These are phyloP conservation scores for Epinotia brunnichana DNA, from an alignment of 2,888 invertebrate species.

Conservation along the genomic window DNA sequence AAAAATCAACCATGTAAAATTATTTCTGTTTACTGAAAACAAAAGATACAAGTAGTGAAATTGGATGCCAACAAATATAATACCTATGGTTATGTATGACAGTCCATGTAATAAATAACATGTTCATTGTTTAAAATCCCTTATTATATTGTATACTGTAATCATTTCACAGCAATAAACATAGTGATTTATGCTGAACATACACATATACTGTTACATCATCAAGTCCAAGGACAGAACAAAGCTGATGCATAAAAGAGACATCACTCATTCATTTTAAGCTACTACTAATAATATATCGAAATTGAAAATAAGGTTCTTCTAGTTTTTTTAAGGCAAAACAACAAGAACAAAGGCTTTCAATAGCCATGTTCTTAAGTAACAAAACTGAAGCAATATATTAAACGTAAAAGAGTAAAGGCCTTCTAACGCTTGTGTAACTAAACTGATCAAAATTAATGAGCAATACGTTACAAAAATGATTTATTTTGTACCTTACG, in stretches of 20 bases:
- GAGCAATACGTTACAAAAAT: constrained; percentile 59
- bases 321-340: constrained; percentile 30
- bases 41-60: background rate
- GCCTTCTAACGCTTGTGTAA: constrained; percentile 26
- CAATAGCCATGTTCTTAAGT: constrained; percentile 44
- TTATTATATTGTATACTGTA: background rate
- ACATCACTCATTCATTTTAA: constrained; percentile 5
- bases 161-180: background rate
- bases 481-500: constrained; percentile 79
- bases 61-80: background rate
- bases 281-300: constrained; percentile 14
- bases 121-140: background rate
- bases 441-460: constrained; percentile 51
- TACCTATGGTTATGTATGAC: background rate
- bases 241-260: constrained; percentile 10
- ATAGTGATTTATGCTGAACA: constrained; percentile 13
- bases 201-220: constrained; percentile 17
- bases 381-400: constrained; percentile 46
- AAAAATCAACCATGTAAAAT: background rate
- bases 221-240: constrained; percentile 8
- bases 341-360: constrained; percentile 70
- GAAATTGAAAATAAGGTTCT: constrained; percentile 15
- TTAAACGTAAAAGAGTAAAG: constrained; percentile 49
- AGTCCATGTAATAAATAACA: constrained; percentile 5
- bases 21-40: background rate